Conservation (phyloP, 2,888 invertebrate species). For the Eurois occulta region DNA sequence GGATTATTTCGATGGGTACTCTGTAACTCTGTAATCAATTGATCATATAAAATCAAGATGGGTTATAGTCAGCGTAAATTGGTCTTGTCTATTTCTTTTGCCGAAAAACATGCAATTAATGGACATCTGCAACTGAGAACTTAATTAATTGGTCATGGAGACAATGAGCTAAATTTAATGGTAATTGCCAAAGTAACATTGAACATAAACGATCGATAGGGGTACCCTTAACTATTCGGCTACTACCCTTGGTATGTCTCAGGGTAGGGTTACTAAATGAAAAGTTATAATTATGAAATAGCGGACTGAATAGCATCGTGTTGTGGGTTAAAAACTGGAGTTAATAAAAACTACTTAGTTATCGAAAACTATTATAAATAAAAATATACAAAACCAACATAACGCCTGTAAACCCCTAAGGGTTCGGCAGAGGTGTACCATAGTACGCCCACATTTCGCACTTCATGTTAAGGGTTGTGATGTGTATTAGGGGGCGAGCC, state of each 20-base stretch:
- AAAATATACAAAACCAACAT: neutral
- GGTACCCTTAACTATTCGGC: neutral
- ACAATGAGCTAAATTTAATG: neutral
- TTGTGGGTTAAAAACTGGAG: neutral
- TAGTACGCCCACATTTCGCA: neutral
- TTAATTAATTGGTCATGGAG: constrained; percentile 3
- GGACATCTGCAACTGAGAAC: neutral
- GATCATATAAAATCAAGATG: neutral
- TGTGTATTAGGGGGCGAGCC: neutral
- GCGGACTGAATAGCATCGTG: neutral
- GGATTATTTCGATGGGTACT: neutral
- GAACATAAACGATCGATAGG: constrained; percentile 29
- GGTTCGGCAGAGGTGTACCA: neutral
- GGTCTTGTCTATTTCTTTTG: neutral
- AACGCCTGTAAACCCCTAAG: neutral
- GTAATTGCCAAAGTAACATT: constrained; percentile 18
- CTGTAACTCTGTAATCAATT: too few species aligned
- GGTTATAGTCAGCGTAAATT: neutral
- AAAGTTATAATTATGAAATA: neutral
- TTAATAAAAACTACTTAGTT: neutral
- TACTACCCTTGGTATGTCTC: neutral
- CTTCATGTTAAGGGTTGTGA: neutral
- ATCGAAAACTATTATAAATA: neutral
- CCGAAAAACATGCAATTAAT: neutral
- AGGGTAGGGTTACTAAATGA: neutral